phyloP scores from a whole-genome alignment of 1,140 invertebrate genomes.

The Heliconius hewitsoni region DNA sequence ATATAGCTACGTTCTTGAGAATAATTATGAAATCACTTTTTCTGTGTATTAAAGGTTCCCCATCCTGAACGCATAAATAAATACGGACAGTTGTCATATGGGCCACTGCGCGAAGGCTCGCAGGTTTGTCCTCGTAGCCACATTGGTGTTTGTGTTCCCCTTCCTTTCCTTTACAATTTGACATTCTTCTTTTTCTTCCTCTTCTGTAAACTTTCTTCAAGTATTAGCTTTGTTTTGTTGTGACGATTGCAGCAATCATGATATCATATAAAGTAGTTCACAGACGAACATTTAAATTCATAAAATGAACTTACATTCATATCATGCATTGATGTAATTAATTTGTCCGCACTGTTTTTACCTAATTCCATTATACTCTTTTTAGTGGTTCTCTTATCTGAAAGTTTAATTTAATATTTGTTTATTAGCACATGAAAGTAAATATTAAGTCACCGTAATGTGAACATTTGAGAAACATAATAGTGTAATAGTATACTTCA shows the following conservation, averaged over 20 bases:
- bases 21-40: slow-evolving; percentile 71
- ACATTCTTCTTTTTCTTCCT: slow-evolving; percentile 47
- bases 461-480: slow-evolving; percentile 38
- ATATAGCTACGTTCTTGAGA: slow-evolving; percentile 46
- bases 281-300: background rate
- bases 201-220: slow-evolving; percentile 33
- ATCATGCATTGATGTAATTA: slow-evolving; percentile 62
- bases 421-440: slow-evolving; percentile 81
- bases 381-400: slow-evolving; percentile 51
- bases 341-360: slow-evolving; percentile 60
- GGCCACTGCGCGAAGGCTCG: slow-evolving; percentile 80
- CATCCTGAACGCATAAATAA: slow-evolving; percentile 82
- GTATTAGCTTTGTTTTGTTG: slow-evolving; percentile 24
- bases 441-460: slow-evolving; percentile 46
- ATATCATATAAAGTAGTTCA: slow-evolving; percentile 25
- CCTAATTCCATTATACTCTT: slow-evolving; percentile 51
- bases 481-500: slow-evolving; percentile 12
- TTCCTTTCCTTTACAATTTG: slow-evolving; percentile 60
- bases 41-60: slow-evolving; percentile 82
- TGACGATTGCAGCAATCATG: slow-evolving; percentile 52
- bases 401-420: slow-evolving; percentile 63
- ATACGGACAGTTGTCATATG: slow-evolving; percentile 81
- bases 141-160: slow-evolving; percentile 79
- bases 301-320: background rate
- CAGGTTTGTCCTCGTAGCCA: slow-evolving; percentile 80